These are phyloP conservation scores for Autographa gamma DNA, from an alignment of 2,888 invertebrate genomes.

Conservation along the genomic window DNA sequence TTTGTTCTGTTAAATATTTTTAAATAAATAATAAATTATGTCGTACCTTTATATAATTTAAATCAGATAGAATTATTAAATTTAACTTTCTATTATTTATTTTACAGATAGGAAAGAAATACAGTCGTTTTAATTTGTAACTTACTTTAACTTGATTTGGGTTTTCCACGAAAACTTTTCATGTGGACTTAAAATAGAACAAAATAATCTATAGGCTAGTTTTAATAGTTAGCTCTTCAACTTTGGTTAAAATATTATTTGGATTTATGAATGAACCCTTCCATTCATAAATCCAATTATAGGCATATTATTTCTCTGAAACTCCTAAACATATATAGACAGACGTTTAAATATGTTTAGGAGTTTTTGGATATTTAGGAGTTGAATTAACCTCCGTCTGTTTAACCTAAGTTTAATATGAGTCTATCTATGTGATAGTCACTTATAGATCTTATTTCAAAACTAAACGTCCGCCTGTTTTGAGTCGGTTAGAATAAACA, in stretches of 20 bases:
- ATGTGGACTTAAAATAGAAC: not conserved
- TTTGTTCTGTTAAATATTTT: not conserved
- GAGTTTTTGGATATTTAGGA: too few relatives aligned
- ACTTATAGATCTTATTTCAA: not conserved
- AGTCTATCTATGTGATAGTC: not conserved
- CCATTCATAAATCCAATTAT: too few relatives aligned
- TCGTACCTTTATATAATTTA: too few relatives aligned
- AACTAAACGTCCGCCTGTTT: not conserved
- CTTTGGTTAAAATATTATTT: not conserved
- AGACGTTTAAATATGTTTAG: too few relatives aligned
- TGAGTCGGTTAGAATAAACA: not conserved
- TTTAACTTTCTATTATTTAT: too few relatives aligned
- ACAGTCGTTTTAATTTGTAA: not conserved
- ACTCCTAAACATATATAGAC: too few relatives aligned
- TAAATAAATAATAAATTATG: too few relatives aligned
- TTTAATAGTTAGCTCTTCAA: not conserved
- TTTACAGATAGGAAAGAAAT: too few relatives aligned
- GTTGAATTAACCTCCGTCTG: too few relatives aligned
- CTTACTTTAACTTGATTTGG: not conserved
- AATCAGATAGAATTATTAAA: too few relatives aligned
- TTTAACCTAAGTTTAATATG: too few relatives aligned
- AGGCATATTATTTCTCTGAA: too few relatives aligned
- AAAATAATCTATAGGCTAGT: not conserved
- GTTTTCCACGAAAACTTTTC: not conserved
- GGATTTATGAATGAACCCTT: not conserved